Base-by-base conservation (phyloP, 2,113 vertebrate species). In the Sceloporus undulatus region DNA sequence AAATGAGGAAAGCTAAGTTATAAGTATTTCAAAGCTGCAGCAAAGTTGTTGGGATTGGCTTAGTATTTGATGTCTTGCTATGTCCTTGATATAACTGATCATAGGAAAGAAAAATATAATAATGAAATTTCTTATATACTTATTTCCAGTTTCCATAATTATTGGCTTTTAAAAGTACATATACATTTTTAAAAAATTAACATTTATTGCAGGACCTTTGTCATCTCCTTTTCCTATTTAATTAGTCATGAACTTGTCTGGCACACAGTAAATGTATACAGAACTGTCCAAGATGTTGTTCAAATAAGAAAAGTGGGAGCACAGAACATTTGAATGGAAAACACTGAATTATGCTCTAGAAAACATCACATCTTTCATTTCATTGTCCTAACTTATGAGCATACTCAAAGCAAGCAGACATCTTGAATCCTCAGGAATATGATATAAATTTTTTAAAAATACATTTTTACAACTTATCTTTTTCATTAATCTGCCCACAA, bases 181-280 rank as follows among this genome's bases (percentile, higher is more conserved):
- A 92, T 79, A 93, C 27, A 38, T 38, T 81, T 80, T 48, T 84
- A 14, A 85, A 92, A 87, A 86, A 89, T 89, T 95, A 83, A 92
- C 70, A 89, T 8, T 90, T 96, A 92, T 85, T 95, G 92, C 86
- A 93, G 93, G 87, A 91, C 74, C 88, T 88, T 93, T 90, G 79
- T 92, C 89, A 89, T 94, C 88, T 89, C 71, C 77, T 93, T 91
- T 88, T 81, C 83, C 0, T 93, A 88, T 93, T 92, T 92, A 75
- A 65, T 91, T 89, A 86, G 89, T 85, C 79, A 93, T 94, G 87
- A 92, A 92, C 34, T 34, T 92, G 95, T 96, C 96, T 97, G 96
- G 96, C 96, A 97, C 92, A 4, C 77, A 87, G 91, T 93, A 82
- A 89, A 84, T 84, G 89, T 91, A 89, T 76, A 93, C 92, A 93